Conservation (phyloP, 2,888 invertebrate genomes). For the Oxystoma pomonae region DNA sequence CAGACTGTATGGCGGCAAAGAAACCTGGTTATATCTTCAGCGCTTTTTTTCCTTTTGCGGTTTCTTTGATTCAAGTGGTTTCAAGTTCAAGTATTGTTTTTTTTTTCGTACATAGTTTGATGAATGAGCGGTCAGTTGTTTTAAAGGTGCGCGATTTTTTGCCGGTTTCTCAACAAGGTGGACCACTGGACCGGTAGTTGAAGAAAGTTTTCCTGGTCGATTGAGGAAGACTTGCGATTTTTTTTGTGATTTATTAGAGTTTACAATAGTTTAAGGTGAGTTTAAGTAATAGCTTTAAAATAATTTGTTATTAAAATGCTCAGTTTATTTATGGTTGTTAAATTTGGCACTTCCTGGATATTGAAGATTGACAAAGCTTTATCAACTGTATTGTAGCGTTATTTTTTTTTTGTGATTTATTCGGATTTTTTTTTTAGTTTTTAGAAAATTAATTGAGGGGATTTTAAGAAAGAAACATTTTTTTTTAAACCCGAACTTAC, state of each 20-base stretch:
- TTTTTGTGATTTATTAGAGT: not conserved
- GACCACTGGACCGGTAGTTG: not conserved
- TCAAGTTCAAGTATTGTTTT: not conserved
- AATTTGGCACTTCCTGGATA: no score
- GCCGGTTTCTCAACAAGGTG: not conserved
- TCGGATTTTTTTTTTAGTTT: no score
- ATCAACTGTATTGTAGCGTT: no score
- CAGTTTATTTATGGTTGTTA: no score
- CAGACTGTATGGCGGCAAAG: conserved; percentile 35
- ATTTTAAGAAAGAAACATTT: no score
- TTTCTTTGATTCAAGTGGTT: not conserved
- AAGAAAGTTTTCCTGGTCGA: not conserved
- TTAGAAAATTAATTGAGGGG: no score
- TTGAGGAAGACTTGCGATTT: not conserved
- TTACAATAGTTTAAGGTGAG: not conserved
- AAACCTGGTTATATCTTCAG: not conserved
- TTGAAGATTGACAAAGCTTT: no score
- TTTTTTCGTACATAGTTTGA: not conserved
- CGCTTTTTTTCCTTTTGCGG: not conserved
- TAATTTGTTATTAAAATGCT: no score
- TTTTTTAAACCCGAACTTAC: no score
- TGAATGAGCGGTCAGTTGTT: not conserved
- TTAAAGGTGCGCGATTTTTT: not conserved
- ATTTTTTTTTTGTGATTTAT: no score
- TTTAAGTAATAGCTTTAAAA: no score